Percentiles rank a stretch among this genome's conserved stretches.
phyloP scores from a whole-genome alignment of 2,113 vertebrate species.

The Variabilichromis moorii region DNA sequence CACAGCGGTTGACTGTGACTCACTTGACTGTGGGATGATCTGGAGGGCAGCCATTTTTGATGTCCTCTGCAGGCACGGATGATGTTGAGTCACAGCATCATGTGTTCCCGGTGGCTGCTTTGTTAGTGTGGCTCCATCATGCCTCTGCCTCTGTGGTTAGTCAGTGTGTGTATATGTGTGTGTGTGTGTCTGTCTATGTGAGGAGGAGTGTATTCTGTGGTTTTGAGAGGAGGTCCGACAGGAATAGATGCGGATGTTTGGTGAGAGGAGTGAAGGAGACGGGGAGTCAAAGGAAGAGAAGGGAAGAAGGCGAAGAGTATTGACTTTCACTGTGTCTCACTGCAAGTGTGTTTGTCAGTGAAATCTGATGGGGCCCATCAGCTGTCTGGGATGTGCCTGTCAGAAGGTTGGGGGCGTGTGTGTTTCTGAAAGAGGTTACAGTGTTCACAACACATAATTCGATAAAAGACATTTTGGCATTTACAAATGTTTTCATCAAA shows the following conservation, averaged over 20 bases:
- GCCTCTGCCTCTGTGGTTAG: slow-evolving; percentile 25
- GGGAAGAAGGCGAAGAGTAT: slow-evolving; percentile 63
- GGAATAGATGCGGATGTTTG: slow-evolving; percentile 5
- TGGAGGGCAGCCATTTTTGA: slow-evolving; percentile 26
- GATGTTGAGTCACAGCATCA: slow-evolving; percentile 46
- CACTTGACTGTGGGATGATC: slow-evolving; percentile 10
- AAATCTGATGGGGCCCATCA: slow-evolving; percentile 83
- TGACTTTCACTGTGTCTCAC: slow-evolving; percentile 87
- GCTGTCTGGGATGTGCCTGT: slow-evolving; percentile 78
- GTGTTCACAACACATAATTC: background rate
- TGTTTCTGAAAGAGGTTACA: background rate
- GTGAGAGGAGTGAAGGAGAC: background rate
- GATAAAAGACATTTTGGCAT: background rate
- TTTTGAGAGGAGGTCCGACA: slow-evolving; percentile 13
- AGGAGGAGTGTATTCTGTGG: slow-evolving; percentile 13
- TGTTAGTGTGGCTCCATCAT: slow-evolving; percentile 27
- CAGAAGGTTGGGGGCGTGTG: slow-evolving; percentile 17
- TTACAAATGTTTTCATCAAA: background rate
- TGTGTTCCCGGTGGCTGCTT: slow-evolving; percentile 19
- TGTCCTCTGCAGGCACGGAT: slow-evolving; percentile 23
- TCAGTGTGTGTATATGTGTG: background rate
- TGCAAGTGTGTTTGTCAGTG: slow-evolving; percentile 87
- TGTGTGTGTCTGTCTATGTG: background rate
- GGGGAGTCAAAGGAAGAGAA: slow-evolving; percentile 18
- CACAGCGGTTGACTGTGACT: background rate